phyloP scores from a whole-genome alignment of 2,113 vertebrate genomes.

The Plestiodon gilberti region DNA sequence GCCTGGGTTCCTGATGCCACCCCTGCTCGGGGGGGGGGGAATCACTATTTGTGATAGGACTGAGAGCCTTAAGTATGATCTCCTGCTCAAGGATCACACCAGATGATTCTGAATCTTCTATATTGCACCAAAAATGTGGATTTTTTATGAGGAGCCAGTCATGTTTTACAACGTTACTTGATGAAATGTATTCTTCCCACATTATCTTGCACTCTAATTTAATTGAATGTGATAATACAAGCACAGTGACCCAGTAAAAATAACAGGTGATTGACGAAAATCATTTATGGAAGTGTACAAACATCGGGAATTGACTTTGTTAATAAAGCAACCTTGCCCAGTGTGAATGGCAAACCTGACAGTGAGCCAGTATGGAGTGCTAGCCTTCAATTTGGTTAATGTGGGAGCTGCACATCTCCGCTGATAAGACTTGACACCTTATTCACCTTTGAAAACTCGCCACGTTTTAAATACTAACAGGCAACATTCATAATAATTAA shows the following conservation, averaged over 20 bases:
- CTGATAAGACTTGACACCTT: background rate
- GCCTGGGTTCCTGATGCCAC: too few species aligned
- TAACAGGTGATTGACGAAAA: conserved; percentile 14
- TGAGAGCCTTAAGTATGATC: background rate
- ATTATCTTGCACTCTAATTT: background rate
- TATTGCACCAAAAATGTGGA: background rate
- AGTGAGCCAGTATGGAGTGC: background rate
- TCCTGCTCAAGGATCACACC: background rate
- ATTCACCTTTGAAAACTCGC: background rate
- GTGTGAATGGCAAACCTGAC: background rate
- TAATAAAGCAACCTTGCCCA: conserved; percentile 4
- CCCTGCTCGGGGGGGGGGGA: too few species aligned
- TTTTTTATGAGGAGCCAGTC: background rate
- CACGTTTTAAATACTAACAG: background rate
- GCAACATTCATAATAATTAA: background rate
- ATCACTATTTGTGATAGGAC: too few species aligned
- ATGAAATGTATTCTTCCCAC: conserved; percentile 11
- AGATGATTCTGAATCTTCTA: background rate
- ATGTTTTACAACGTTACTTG: background rate
- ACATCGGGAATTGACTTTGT: conserved; percentile 15
- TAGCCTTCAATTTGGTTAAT: conserved; percentile 22
- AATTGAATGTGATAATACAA: conserved; percentile 24
- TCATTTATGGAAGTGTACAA: conserved; percentile 9
- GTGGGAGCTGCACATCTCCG: background rate
- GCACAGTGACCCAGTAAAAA: background rate